Conservation (phyloP, 2,888 invertebrate genomes). For the Malacosoma neustria region DNA sequence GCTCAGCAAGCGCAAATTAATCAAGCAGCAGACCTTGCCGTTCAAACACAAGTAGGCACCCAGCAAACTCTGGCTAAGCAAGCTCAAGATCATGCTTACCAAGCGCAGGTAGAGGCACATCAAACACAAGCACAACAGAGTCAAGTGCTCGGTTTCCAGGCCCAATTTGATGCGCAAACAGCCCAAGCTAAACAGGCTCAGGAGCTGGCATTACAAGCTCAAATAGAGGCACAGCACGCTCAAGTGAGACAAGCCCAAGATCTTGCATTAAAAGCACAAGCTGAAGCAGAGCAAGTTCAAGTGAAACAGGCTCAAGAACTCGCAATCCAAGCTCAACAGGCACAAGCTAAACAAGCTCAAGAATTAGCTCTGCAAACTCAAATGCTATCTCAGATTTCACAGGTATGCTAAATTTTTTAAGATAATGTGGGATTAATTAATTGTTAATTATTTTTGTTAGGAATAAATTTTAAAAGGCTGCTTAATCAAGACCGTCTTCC, state of each 20-base stretch:
- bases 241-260: neutral
- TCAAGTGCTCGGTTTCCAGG: neutral
- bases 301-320: neutral
- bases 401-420: no score
- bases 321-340: neutral
- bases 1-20: slow-evolving; percentile 1
- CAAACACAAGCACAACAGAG: neutral
- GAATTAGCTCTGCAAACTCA: neutral
- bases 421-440: no score
- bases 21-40: no score
- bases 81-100: neutral
- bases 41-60: no score
- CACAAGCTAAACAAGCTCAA: neutral
- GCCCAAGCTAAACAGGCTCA: neutral
- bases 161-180: slow-evolving; percentile 4
- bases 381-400: neutral
- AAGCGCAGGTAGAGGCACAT: neutral
- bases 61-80: neutral
- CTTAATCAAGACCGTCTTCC: no score
- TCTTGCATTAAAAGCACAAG: neutral
- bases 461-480: no score
- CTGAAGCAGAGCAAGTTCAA: slow-evolving; percentile 1
- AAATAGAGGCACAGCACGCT: neutral
- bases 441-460: no score
- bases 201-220: neutral